A percentile compares a stretch with the other conserved stretches of the same genome.
These are phyloP conservation scores for Cyphomyrmex costatus DNA, from an alignment of 1,140 invertebrate genomes.

Conservation along the genomic window DNA sequence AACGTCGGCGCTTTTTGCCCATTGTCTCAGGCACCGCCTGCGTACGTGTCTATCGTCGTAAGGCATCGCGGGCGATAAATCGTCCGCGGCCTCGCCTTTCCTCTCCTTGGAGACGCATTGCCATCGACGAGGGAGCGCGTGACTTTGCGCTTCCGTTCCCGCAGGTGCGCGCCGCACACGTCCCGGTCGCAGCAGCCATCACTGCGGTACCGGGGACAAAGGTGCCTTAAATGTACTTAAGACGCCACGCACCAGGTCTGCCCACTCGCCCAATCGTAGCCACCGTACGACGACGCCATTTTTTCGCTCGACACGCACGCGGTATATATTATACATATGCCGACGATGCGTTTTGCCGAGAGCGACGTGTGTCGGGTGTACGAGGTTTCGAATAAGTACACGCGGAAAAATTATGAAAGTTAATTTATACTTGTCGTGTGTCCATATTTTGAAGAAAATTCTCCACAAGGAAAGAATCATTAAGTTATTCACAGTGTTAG, in stretches of 20 bases:
- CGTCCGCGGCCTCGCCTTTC: conserved; percentile 42
- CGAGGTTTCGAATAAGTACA: neutral
- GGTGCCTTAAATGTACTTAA: conserved; percentile 65
- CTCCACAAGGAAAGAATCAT: too few relatives aligned
- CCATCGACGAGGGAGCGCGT: conserved; percentile 67
- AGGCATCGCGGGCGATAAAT: conserved; percentile 68
- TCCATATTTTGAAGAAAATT: neutral
- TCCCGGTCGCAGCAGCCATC: conserved; percentile 54
- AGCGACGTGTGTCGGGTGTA: neutral
- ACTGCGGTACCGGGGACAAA: conserved; percentile 63
- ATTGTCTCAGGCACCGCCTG: conserved; percentile 63
- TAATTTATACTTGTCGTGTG: neutral
- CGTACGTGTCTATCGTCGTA: conserved; percentile 57
- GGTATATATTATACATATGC: too few relatives aligned
- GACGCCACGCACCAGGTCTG: conserved; percentile 69
- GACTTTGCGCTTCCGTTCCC: conserved; percentile 65
- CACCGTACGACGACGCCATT: conserved; percentile 72
- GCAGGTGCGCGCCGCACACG: conserved; percentile 65
- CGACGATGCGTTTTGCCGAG: neutral
- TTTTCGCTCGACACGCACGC: conserved; percentile 46
- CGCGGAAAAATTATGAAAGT: neutral
- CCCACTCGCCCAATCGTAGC: conserved; percentile 73
- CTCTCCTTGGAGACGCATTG: neutral
- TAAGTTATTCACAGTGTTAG: too few relatives aligned
- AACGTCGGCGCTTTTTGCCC: conserved; percentile 54